Base-by-base conservation (phyloP, 2,797 vertebrate genomes). In the Darevskia mixta region DNA sequence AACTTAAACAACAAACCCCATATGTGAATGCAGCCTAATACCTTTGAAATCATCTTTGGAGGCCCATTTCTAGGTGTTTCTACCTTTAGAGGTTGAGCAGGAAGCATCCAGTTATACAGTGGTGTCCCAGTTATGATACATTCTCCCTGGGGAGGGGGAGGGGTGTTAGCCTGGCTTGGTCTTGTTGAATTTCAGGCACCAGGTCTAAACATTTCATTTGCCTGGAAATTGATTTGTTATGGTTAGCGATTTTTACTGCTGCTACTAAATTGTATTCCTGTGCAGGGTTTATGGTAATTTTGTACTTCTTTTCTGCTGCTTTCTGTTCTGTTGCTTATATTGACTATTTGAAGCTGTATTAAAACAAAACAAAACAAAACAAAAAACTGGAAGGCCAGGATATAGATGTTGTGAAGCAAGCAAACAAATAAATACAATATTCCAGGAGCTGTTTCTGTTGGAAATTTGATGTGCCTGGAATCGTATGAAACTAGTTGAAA, bases 361-460 rank as follows among this genome's bases (percentile, higher is more conserved):
- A 29, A 32, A 29, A 49, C 20, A 18, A 5, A 55, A 55, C 8
- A 55, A 2, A 55, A 55, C 38, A 41, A 69, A 17, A 43, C 45
- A 38, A 29, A 17, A 35, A 78, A 49, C 35, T 45, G 2, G n/a
- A 69, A 69, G 25, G 13, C 6, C 25, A 20, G 25, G 32, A 38
- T 71, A 18, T 3, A 20, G 25, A 79, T 71, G 5, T 35, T 71
- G 25, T 71, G 49, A 55, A 55, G 49, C 49, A 55, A 55, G 49
- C 49, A 72, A 83, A 71, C 45, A n/a, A 35, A 27, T 79, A 75
- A 55, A 49, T 79, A 75, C 76, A 76, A 85, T 64, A 77, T 85
- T 3, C 11, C 17, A 61, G 55, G 15, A 73, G 38, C n/a, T n/a
- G 73, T 66, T 49, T 69, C n/a, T 66, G 29, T 8, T n/a, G 35